These are phyloP conservation scores for Pollenia labialis DNA, from an alignment of 2,888 invertebrate genomes.

Conservation along the genomic window DNA sequence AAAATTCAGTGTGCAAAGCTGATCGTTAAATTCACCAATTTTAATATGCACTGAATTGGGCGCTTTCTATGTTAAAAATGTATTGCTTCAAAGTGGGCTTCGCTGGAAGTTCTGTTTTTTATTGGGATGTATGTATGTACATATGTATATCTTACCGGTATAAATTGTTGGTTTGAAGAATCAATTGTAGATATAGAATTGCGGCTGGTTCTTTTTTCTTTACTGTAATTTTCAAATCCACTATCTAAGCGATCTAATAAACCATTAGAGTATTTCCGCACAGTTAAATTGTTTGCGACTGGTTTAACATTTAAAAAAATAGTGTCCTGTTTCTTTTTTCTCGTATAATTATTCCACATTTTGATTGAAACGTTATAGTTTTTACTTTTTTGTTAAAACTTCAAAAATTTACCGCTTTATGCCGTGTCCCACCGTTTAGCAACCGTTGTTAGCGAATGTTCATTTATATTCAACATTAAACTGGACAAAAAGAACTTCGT, in stretches of 20 bases:
- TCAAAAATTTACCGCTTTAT: not conserved
- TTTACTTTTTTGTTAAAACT: not conserved
- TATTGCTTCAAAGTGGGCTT: too few relatives aligned
- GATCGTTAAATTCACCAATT: too few relatives aligned
- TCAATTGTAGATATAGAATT: constrained; percentile 78
- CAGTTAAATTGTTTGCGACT: constrained; percentile 76
- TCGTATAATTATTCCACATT: constrained; percentile 80
- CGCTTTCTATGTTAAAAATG: too few relatives aligned
- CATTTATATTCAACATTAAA: constrained; percentile 6
- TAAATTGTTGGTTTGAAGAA: constrained; percentile 79
- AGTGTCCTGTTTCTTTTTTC: constrained; percentile 80
- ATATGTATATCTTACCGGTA: constrained; percentile 74
- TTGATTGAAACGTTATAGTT: not conserved
- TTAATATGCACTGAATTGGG: too few relatives aligned
- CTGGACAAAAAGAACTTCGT: not conserved
- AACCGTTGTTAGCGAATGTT: not conserved
- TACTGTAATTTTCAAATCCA: constrained; percentile 74
- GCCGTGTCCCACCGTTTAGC: not conserved
- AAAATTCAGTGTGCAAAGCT: too few relatives aligned
- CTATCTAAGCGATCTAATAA: constrained; percentile 79
- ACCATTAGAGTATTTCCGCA: constrained; percentile 80
- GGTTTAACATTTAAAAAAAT: constrained; percentile 83
- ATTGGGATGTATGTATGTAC: not conserved
- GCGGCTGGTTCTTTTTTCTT: constrained; percentile 74
- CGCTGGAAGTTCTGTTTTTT: too few relatives aligned